phyloP scores from a whole-genome alignment of 2,797 vertebrate genomes.

The Limnodromus scolopaceus region DNA sequence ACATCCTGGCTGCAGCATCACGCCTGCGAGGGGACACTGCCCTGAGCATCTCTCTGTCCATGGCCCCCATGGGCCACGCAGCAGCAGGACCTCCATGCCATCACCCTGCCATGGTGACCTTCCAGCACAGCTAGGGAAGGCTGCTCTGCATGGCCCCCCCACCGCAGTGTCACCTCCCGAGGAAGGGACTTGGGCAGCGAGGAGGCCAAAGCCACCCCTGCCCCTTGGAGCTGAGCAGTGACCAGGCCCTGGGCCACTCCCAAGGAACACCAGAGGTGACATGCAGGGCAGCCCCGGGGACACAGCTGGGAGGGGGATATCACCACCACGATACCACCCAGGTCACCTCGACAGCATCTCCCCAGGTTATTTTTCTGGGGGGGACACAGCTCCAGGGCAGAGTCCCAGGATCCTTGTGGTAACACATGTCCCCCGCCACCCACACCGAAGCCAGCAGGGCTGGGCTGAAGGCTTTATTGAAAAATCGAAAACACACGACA shows the following conservation, averaged over 20 bases:
- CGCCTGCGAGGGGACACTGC: not conserved
- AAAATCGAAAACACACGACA: slow-evolving; percentile 71
- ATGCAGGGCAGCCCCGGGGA: not conserved
- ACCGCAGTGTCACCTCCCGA: fast-evolving
- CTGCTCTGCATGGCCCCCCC: fast-evolving
- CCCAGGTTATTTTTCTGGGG: not conserved
- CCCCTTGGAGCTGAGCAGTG: fast-evolving
- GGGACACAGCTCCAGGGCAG: not conserved
- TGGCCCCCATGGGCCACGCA: fast-evolving
- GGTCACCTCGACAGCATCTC: fast-evolving
- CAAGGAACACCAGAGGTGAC: not conserved
- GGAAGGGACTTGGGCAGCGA: fast-evolving
- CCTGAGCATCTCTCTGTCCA: not conserved
- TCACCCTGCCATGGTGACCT: not conserved
- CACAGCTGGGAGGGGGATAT: not conserved
- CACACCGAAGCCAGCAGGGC: fast-evolving
- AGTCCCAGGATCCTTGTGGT: not conserved
- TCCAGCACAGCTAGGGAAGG: no score
- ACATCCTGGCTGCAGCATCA: not conserved
- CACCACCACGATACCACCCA: not conserved
- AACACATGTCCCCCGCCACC: not conserved
- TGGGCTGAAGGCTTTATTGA: slow-evolving; percentile 79
- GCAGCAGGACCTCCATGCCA: not conserved
- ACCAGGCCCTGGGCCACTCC: no score
- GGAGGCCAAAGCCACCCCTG: fast-evolving